phyloP scores from a whole-genome alignment of 2,113 vertebrate genomes.

The crab-eating macaque (Macaca fascicularis) region DNA sequence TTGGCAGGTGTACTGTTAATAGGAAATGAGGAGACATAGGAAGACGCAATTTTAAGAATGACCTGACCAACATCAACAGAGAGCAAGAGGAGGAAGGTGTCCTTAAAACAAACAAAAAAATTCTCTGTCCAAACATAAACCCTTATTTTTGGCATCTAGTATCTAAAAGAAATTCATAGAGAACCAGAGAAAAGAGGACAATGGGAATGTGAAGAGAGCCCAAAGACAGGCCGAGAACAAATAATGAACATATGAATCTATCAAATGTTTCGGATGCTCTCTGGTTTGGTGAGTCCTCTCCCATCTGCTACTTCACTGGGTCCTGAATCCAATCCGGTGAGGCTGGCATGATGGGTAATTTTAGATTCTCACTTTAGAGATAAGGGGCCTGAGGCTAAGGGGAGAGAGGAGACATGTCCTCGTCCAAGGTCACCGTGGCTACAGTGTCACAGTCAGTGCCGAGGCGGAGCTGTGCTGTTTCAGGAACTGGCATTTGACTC shows the following conservation, averaged over 20 bases:
- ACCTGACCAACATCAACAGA: not conserved
- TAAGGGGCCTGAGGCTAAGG: not conserved
- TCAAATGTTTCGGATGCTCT: accelerated
- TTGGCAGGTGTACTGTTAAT: accelerated
- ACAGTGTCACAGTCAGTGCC: accelerated
- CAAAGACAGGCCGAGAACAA: accelerated
- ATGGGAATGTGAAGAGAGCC: accelerated
- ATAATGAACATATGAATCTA: accelerated
- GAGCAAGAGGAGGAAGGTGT: not conserved
- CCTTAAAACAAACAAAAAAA: not conserved
- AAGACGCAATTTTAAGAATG: not conserved
- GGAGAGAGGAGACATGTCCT: not conserved
- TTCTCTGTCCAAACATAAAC: accelerated
- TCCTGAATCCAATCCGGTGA: not conserved
- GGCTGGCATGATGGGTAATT: not conserved
- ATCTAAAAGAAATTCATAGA: not conserved
- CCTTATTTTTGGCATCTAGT: not conserved
- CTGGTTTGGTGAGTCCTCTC: not conserved
- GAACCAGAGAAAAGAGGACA: not conserved
- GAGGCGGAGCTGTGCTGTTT: not conserved
- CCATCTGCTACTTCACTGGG: not conserved
- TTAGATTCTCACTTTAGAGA: not conserved
- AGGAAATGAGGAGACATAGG: not conserved
- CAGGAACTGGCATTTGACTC: not conserved
- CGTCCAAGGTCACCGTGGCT: not conserved